Base-by-base conservation (phyloP, 2,888 invertebrate species). In the Tachystola acroxantha region DNA sequence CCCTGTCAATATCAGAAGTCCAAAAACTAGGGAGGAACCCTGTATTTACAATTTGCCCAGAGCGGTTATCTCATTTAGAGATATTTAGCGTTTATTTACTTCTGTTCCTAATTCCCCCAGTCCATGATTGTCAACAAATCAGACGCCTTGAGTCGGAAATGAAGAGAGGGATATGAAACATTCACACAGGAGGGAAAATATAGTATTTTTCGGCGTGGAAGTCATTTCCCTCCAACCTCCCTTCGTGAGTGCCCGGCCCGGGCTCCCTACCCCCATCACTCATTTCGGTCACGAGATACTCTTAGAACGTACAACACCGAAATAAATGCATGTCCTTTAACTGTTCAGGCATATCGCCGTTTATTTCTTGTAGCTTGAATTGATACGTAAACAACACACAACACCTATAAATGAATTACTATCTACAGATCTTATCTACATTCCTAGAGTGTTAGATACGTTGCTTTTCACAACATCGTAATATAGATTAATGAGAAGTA, bases 231-330 rank as follows among this genome's bases (percentile, higher is more conserved):
- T 46, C 46, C 42, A 39, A 48, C 35, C 30, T 20, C 29, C 51
- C 49, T n/a, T n/a, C n/a, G n/a, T n/a, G n/a, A n/a, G n/a, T n/a
- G n/a, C n/a, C n/a, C n/a, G n/a, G 39, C 47, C 39, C 37, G 45
- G 48, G 42, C 42, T 39, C 45, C 47, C 47, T 50, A n/a, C n/a
- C n/a, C 35, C 58, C 55, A 63, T 63, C 63, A 52, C 48, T 60
- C 60, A 65, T 61, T 60, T 61, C 59, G 54, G 57, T 57, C 61
- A 61, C 60, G 60, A 57, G 49, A 49, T 51, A n/a, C n/a, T n/a
- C n/a, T n/a, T n/a, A 45, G 43, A 4, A 16, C 16, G 42, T 48
- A 45, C 32, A 32, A 22, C 22, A 32, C 32, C 11, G 32, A 32
- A 20, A 32, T 32, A 32, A 32, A 32, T 32, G 32, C 32, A 22